Evolutionary conservation across 2,888 invertebrate species (phyloP).

Genomic region (Cephus sareptanus): DNA sequence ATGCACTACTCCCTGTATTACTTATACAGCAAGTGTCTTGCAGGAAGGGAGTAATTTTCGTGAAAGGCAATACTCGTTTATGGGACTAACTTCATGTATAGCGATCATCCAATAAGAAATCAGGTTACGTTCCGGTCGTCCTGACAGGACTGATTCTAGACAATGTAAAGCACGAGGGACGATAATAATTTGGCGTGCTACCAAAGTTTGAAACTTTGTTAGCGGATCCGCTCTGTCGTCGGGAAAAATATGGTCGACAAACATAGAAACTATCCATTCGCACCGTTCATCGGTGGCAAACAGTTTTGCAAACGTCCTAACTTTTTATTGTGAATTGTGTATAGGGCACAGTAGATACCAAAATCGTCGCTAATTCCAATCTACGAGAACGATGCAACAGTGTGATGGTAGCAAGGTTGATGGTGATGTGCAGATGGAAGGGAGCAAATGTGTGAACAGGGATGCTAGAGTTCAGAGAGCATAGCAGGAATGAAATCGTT

Average conservation of each 20-base stretch:
- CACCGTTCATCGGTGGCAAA: background rate
- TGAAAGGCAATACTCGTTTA: background rate
- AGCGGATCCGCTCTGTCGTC: slow-evolving; percentile 41
- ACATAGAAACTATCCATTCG: slow-evolving; percentile 27
- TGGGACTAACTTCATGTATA: background rate
- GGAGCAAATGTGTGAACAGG: background rate
- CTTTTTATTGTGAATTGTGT: background rate
- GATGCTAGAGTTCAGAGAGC: background rate
- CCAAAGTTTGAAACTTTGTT: slow-evolving; percentile 55
- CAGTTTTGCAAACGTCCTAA: background rate
- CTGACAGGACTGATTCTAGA: slow-evolving; percentile 33
- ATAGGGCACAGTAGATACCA: background rate
- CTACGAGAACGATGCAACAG: background rate
- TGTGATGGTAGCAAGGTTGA: background rate
- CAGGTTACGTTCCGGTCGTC: slow-evolving; percentile 28
- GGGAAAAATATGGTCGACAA: slow-evolving; percentile 49
- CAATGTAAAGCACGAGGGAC: slow-evolving; percentile 41
- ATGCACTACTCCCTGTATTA: background rate
- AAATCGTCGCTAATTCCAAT: background rate
- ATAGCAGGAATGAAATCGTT: background rate
- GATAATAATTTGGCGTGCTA: slow-evolving; percentile 53
- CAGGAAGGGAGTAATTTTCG: background rate
- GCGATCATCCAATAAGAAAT: slow-evolving; percentile 21
- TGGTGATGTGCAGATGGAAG: background rate
- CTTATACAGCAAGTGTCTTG: background rate